phyloP scores from a whole-genome alignment of 2,113 vertebrate genomes.

The Prunella himalayana region DNA sequence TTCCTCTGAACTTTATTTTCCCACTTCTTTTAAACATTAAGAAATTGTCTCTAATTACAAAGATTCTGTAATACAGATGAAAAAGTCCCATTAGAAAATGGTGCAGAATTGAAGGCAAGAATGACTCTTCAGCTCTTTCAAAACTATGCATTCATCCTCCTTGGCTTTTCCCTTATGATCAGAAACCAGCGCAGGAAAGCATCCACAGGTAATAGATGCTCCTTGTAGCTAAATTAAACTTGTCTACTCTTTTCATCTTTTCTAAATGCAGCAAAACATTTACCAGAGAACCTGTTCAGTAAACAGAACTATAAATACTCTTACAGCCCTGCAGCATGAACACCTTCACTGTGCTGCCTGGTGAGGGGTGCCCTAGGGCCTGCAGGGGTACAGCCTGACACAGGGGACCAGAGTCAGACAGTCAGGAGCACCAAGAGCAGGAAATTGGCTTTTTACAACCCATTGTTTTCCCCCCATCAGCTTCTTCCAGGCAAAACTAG shows the following conservation, averaged over 20 bases:
- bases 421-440: not conserved
- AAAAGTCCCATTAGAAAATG: not conserved
- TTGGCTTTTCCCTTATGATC: not conserved
- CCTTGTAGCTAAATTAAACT: not conserved
- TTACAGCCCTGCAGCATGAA: not conserved
- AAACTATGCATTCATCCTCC: not conserved
- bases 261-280: not conserved
- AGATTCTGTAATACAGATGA: not conserved
- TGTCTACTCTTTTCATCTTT: not conserved
- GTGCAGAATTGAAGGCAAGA: not conserved
- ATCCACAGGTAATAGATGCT: not conserved
- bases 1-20: not conserved
- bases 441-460: slow-evolving; percentile 2
- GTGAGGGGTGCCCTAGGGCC: rapidly evolving
- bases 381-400: not conserved
- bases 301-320: not conserved
- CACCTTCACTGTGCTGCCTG: not conserved
- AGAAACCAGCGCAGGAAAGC: not conserved
- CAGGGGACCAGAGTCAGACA: not conserved
- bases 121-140: not conserved
- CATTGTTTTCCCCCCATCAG: not conserved
- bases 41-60: not conserved
- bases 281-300: not conserved
- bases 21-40: not conserved
- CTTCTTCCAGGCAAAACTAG: not conserved